phyloP scores from a whole-genome alignment of 2,113 vertebrate species.

The Mustela nigripes region DNA sequence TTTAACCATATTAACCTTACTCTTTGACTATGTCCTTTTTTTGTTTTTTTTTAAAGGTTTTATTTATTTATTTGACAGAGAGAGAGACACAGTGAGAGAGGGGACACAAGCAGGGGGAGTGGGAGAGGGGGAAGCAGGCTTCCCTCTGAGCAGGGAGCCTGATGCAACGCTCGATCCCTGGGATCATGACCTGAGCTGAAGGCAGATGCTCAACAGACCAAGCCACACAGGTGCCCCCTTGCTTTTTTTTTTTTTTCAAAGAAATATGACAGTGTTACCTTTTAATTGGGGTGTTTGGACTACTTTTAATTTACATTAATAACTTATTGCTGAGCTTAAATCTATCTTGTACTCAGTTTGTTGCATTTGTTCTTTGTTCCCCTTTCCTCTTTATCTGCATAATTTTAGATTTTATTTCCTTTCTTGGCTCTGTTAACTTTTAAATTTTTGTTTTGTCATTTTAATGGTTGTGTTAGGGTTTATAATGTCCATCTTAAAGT shows the following conservation, averaged over 20 bases:
- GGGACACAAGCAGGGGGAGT: no score
- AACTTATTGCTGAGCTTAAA: not conserved
- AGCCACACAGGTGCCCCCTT: no score
- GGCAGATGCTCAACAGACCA: no score
- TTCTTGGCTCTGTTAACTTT: not conserved
- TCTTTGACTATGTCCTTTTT: slow-evolving; percentile 45
- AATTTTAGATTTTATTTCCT: not conserved
- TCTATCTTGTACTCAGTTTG: not conserved
- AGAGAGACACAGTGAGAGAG: no score
- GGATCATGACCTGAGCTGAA: no score
- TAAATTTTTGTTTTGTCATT: not conserved
- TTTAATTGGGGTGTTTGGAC: not conserved
- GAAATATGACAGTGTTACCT: not conserved
- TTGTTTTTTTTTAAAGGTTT: not conserved
- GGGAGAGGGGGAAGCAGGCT: no score
- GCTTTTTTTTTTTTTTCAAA: not conserved
- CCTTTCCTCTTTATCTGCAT: not conserved
- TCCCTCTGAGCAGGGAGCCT: no score
- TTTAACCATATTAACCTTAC: not conserved
- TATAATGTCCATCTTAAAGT: not conserved
- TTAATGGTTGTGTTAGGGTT: not conserved
- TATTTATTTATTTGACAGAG: no score
- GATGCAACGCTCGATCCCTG: no score
- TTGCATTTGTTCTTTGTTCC: not conserved
- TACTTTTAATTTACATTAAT: not conserved